Evolutionary conservation across 1,140 invertebrate genomes (phyloP).

Genomic region (Megalonaias nervosa): DNA sequence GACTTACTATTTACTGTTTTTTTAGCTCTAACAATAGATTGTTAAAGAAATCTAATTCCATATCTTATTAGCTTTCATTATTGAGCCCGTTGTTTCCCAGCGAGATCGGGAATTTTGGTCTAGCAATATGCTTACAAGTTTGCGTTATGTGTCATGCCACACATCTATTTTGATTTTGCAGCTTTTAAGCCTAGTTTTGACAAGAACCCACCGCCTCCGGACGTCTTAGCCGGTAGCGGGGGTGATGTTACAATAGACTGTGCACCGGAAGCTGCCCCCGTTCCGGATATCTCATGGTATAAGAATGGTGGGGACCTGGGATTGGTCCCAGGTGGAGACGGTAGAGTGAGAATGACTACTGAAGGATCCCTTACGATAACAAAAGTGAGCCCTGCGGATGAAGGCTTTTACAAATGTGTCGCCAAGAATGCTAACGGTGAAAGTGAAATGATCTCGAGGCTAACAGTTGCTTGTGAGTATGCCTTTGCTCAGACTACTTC

Average conservation of each 20-base stretch:
- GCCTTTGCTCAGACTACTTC: no score
- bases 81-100: no score
- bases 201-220: slow-evolving; percentile 88
- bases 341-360: slow-evolving; percentile 40
- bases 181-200: slow-evolving; percentile 91
- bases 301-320: slow-evolving; percentile 88
- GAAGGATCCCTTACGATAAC: slow-evolving; percentile 66
- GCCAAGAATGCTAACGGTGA: slow-evolving; percentile 57
- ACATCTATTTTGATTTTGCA: slow-evolving; percentile 59
- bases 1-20: no score
- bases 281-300: slow-evolving; percentile 90
- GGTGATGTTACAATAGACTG: slow-evolving; percentile 94
- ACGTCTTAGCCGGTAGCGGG: slow-evolving; percentile 90
- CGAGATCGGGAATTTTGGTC: no score
- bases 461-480: no score
- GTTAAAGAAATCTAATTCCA: no score
- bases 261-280: slow-evolving; percentile 94
- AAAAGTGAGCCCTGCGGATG: slow-evolving; percentile 52
- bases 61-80: no score
- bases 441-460: neutral
- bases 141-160: no score
- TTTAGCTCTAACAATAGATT: no score
- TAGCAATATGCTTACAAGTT: no score
- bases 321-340: slow-evolving; percentile 20
- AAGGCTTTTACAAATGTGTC: slow-evolving; percentile 68